phyloP scores from a whole-genome alignment of 2,113 vertebrate genomes.

The Psettodes erumei region DNA sequence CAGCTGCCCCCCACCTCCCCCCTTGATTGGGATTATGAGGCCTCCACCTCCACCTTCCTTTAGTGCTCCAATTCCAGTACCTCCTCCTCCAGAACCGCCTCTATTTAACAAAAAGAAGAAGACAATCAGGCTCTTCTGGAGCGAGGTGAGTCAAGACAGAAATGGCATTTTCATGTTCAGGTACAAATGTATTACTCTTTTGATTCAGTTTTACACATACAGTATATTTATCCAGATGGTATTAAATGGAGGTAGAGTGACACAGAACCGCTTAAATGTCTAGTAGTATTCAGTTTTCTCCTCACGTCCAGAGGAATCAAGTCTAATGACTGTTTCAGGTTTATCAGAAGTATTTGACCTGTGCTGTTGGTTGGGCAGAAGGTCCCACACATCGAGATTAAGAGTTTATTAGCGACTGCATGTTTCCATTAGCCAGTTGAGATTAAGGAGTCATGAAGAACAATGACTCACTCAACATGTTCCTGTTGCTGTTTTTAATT shows the following conservation, averaged over 20 bases:
- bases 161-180: neutral
- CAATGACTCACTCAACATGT: conserved; percentile 7
- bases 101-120: conserved; percentile 96
- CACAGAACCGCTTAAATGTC: neutral
- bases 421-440: conserved; percentile 7
- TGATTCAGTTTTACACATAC: neutral
- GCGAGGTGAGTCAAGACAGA: conserved; percentile 86
- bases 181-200: neutral
- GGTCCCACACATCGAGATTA: neutral
- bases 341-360: neutral
- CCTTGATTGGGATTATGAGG: conserved; percentile 83
- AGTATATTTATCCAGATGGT: neutral
- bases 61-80: conserved; percentile 32
- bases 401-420: neutral
- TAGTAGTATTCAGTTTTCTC: neutral
- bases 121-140: conserved; percentile 98
- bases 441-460: conserved; percentile 2
- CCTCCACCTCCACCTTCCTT: conserved; percentile 84
- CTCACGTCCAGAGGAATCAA: neutral
- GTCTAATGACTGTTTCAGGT: neutral
- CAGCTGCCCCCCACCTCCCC: conserved; percentile 80
- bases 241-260: neutral
- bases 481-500: conserved; percentile 13
- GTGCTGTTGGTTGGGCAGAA: neutral
- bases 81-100: conserved; percentile 87